Evolutionary conservation across 2,888 invertebrate genomes (phyloP), one percentile per base, ranked within the genome.

Genomic region (Clepsis dumicolana): DNA sequence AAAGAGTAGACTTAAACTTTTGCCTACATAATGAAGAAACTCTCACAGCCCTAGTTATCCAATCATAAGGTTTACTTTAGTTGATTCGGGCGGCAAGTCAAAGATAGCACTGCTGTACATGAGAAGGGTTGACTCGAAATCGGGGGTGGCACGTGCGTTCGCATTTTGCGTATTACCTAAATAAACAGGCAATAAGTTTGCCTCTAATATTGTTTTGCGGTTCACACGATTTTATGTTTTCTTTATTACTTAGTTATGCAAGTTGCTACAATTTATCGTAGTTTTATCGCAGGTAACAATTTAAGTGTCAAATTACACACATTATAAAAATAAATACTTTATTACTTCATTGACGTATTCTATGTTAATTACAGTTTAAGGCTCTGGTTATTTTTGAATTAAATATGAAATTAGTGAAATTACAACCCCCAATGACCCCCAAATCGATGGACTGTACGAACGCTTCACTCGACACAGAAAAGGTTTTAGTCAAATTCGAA

Each of bases 91-190:
- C 59, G 59, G 44, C 53, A 66, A 65, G 67, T 72, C 68, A 73
- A 71, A 71, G 73, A 74, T 80, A 72, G 62, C 70, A 71, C 71
- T 73, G 77, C 72, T 78, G 77, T 82, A 79, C 75, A 74, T 74
- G 75, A 75, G 74, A 78, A 78, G 83, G 83, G 82, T 79, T 75
- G 77, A 67, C 67, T 81, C 75, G n/a, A 74, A 78, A 80, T 77
- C 74, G 82, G 81, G 84, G 83, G 81, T 70, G 87, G 87, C 91
- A 89, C 92, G 92, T 93, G 92, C 87, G 82, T 82, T 77, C 84
- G 88, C 89, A 90, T 90, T 90, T 90, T 88, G 90, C 85, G 90
- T 89, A 90, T 90, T 89, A 89, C 88, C 90, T 86, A 91, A 92
- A 93, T 91, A 93, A 93, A 92, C 91, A 90, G 80, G 80, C 80